Conservation (phyloP, 2,888 invertebrate species). For the Brachyptera risi region DNA sequence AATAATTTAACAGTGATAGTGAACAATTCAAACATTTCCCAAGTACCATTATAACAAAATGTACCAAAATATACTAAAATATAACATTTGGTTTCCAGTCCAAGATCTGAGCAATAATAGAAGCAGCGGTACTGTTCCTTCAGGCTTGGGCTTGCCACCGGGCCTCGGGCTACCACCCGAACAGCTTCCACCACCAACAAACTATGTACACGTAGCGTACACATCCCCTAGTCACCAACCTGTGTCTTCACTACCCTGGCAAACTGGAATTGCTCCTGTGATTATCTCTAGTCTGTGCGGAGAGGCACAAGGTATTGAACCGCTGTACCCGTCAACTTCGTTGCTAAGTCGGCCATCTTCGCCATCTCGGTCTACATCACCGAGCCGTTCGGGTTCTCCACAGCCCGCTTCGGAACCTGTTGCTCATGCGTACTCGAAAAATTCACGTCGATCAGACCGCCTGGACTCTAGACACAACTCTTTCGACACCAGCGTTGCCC, state of each 20-base stretch:
- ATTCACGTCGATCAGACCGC: conserved; percentile 35
- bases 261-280: conserved; percentile 7
- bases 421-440: conserved; percentile 44
- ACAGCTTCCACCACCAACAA: conserved; percentile 20
- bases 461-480: conserved; percentile 42
- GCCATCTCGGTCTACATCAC: conserved; percentile 57
- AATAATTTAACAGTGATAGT: too few species aligned
- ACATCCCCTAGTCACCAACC: conserved; percentile 29
- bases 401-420: conserved; percentile 38
- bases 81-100: conserved; percentile 12
- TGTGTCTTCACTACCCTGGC: conserved; percentile 27
- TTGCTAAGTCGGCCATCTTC: conserved; percentile 70
- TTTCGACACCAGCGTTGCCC: conserved; percentile 37
- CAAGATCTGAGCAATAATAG: conserved; percentile 20
- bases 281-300: conserved; percentile 41
- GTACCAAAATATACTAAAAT: neutral
- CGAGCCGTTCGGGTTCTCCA: conserved; percentile 67
- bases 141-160: conserved; percentile 27
- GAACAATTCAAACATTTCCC: too few species aligned
- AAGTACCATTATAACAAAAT: neutral
- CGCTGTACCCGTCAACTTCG: conserved; percentile 55
- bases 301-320: conserved; percentile 40
- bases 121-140: too few species aligned
- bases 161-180: too few species aligned
- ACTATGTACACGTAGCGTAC: conserved; percentile 30